Conservation (phyloP, 1,140 invertebrate genomes). For the Drosophila oshimai region DNA sequence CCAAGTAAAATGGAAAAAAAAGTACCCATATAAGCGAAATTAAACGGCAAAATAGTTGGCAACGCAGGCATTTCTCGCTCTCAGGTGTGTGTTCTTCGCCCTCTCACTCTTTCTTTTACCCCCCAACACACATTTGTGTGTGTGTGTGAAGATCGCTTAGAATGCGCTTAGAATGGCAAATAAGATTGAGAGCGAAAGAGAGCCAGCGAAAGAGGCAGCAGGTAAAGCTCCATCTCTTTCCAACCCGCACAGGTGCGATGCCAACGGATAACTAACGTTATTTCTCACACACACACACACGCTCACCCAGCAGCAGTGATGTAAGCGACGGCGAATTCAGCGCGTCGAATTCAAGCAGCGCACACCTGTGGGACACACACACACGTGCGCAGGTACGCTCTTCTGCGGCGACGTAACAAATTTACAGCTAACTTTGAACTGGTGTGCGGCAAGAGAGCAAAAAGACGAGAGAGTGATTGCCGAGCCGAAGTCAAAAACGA, state of each 20-base stretch:
- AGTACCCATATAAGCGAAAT: constrained; percentile 78
- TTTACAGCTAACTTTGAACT: constrained; percentile 79
- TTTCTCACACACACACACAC: constrained; percentile 58
- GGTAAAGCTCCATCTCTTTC: constrained; percentile 4
- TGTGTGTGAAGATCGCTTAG: constrained; percentile 51
- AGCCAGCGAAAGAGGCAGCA: neutral
- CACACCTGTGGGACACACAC: constrained; percentile 54
- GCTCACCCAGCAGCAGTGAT: constrained; percentile 47
- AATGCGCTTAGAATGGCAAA: constrained; percentile 79
- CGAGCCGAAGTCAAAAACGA: constrained; percentile 15
- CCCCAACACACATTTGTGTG: neutral
- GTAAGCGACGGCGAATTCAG: constrained; percentile 74
- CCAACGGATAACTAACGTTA: constrained; percentile 77
- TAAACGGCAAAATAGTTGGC: constrained; percentile 80
- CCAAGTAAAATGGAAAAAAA: constrained; percentile 36
- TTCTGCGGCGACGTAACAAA: constrained; percentile 71
- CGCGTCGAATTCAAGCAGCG: constrained; percentile 20
- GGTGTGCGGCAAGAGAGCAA: constrained; percentile 51
- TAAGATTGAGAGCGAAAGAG: constrained; percentile 49
- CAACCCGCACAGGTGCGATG: constrained; percentile 32
- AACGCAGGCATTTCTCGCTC: constrained; percentile 56
- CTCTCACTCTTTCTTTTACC: neutral
- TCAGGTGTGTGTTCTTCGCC: constrained; percentile 12
- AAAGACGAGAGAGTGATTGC: constrained; percentile 4
- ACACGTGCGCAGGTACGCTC: neutral